Percentiles rank a stretch among this genome's conserved stretches.
These are phyloP conservation scores for Leptarthrus brevirostris DNA, from an alignment of 2,888 invertebrate species.

Conservation along the genomic window DNA sequence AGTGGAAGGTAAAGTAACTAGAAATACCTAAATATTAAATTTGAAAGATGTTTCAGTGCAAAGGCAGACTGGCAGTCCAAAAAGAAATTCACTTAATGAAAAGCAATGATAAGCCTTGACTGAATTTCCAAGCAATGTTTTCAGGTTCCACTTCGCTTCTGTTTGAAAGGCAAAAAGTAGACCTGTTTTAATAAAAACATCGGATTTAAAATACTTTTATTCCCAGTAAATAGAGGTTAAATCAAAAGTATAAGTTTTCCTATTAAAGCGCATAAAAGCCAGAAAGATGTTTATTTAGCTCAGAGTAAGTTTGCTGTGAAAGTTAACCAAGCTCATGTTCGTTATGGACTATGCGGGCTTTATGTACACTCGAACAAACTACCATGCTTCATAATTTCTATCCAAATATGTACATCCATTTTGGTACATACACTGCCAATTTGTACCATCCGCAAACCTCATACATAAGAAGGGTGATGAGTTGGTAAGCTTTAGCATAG, in stretches of 20 bases:
- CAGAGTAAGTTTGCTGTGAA: conserved; percentile 12
- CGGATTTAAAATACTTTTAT: conserved; percentile 33
- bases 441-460: conserved; percentile 30
- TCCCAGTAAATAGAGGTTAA: conserved; percentile 22
- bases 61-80: conserved; percentile 1
- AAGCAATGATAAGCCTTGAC: conserved; percentile 25
- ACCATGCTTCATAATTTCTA: conserved; percentile 39
- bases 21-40: conserved; percentile 36
- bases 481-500: conserved; percentile 42
- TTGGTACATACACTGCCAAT: conserved; percentile 28
- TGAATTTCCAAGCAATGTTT: conserved; percentile 24
- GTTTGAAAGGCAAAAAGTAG: conserved; percentile 21
- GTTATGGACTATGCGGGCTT: conserved; percentile 6
- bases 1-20: no score
- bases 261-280: conserved; percentile 41
- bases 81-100: conserved; percentile 24
- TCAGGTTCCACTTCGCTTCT: conserved; percentile 29
- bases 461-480: conserved; percentile 46
- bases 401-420: conserved; percentile 32
- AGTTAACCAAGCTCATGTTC: conserved; percentile 31
- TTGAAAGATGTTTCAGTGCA: conserved; percentile 41
- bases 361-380: conserved; percentile 3
- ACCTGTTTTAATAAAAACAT: conserved; percentile 21
- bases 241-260: conserved; percentile 34
- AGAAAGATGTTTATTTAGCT: conserved; percentile 45